A percentile compares a stretch with the other conserved stretches of the same genome.
phyloP scores from a whole-genome alignment of 2,888 invertebrate species.

The Acleris sparsana region DNA sequence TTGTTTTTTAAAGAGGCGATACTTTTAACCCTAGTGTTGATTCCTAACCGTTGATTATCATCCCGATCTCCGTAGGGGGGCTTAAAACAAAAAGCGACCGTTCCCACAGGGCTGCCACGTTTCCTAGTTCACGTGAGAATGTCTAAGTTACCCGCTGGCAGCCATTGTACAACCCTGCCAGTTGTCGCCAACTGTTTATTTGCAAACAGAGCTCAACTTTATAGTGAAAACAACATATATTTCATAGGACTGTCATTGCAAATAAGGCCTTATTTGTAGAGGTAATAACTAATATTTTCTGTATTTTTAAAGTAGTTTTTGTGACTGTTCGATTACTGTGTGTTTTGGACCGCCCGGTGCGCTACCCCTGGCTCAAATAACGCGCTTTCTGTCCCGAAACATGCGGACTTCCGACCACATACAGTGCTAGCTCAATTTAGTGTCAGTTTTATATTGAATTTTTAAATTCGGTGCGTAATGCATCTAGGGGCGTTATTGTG shows the following conservation, averaged over 20 bases:
- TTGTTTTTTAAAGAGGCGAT: not conserved
- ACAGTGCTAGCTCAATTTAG: not conserved
- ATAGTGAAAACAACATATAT: no score
- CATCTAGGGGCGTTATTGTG: no score
- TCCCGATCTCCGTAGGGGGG: conserved; percentile 27
- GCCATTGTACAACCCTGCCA: conserved; percentile 63
- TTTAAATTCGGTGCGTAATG: no score
- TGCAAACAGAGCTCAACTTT: conserved; percentile 69
- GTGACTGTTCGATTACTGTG: no score
- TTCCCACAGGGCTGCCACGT: conserved; percentile 28
- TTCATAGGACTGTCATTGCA: no score
- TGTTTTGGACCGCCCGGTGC: conserved; percentile 65
- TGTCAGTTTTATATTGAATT: no score
- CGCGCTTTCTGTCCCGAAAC: conserved; percentile 13
- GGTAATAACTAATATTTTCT: no score
- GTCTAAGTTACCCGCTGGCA: conserved; percentile 52
- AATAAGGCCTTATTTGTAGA: no score
- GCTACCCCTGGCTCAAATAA: conserved; percentile 40
- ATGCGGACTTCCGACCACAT: conserved; percentile 9
- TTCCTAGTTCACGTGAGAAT: conserved; percentile 29
- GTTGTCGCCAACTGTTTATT: conserved; percentile 78
- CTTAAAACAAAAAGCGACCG: conserved; percentile 8
- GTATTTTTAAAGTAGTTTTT: no score
- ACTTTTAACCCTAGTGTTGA: conserved; percentile 8
- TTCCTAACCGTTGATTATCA: conserved; percentile 13